Evolutionary conservation across 2,888 invertebrate species (phyloP).

Genomic region (Drosophila pseudotalamancana): DNA sequence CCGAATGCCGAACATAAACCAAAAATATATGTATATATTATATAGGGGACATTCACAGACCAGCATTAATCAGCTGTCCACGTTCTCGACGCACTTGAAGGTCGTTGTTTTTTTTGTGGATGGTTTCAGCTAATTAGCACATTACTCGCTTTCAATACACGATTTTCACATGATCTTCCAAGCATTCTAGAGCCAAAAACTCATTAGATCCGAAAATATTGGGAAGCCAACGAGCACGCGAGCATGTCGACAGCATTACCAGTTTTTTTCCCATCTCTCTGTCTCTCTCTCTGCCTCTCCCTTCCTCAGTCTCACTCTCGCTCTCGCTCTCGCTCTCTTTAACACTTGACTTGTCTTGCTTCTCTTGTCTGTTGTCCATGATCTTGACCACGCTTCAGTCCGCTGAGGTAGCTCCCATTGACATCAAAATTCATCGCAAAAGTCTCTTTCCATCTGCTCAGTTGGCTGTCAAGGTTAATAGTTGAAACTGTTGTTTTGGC

Average conservation of each 20-base stretch:
- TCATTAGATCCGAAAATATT: neutral
- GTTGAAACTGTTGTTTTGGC: slow-evolving; percentile 67
- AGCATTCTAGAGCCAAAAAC: slow-evolving; percentile 26
- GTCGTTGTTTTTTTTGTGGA: slow-evolving; percentile 23
- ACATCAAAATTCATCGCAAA: slow-evolving; percentile 56
- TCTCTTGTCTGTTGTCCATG: slow-evolving; percentile 56
- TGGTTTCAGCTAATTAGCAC: slow-evolving; percentile 45
- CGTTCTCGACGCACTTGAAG: slow-evolving; percentile 53
- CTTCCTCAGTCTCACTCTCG: neutral
- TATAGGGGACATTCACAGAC: slow-evolving; percentile 33
- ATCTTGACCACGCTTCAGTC: slow-evolving; percentile 66
- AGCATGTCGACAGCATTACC: slow-evolving; percentile 25
- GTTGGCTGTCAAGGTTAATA: slow-evolving; percentile 70
- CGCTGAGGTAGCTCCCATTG: slow-evolving; percentile 60
- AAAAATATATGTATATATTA: neutral
- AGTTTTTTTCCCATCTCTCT: slow-evolving; percentile 18
- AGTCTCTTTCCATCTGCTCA: slow-evolving; percentile 24
- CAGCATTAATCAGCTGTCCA: slow-evolving; percentile 49
- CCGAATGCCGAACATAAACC: slow-evolving; percentile 17
- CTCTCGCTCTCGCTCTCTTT: neutral
- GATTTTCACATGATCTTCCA: slow-evolving; percentile 10
- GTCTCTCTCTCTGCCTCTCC: neutral
- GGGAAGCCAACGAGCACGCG: neutral
- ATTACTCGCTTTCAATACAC: slow-evolving; percentile 11
- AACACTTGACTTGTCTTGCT: too few species aligned